phyloP scores from a whole-genome alignment of 2,113 vertebrate genomes.

The Eurystomus gularis region DNA sequence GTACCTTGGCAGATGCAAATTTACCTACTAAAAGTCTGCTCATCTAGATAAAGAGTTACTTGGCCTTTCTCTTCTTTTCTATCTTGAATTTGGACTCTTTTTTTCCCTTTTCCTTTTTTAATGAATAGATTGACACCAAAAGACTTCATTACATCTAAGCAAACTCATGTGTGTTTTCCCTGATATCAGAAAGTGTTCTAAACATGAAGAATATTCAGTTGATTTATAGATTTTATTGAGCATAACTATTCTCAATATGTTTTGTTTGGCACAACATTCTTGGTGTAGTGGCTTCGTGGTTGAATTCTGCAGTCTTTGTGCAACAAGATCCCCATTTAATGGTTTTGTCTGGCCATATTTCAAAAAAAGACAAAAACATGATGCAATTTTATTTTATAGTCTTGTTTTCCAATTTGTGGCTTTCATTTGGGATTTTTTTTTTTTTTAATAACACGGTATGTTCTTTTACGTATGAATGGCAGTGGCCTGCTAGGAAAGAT shows the following conservation, averaged over 20 bases:
- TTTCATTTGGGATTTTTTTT: background rate
- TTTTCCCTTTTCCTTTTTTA: background rate
- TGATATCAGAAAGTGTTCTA: slow-evolving; percentile 63
- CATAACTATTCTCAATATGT: slow-evolving; percentile 68
- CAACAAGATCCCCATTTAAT: slow-evolving; percentile 72
- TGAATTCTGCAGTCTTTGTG: slow-evolving; percentile 71
- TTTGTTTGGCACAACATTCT: slow-evolving; percentile 69
- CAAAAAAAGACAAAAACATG: slow-evolving; percentile 65
- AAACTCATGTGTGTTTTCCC: slow-evolving; percentile 52
- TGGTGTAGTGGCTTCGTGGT: slow-evolving; percentile 53
- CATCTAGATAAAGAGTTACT: background rate
- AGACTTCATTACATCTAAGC: slow-evolving; percentile 30
- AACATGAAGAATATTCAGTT: slow-evolving; percentile 62
- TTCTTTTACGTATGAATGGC: background rate
- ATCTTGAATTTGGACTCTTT: background rate
- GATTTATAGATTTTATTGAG: slow-evolving; percentile 70
- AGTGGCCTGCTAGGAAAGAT: background rate
- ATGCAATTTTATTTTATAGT: slow-evolving; percentile 55
- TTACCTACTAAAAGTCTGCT: background rate
- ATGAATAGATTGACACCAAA: slow-evolving; percentile 2
- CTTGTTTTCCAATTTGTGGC: slow-evolving; percentile 38
- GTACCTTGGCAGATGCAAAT: background rate
- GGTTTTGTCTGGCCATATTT: slow-evolving; percentile 66
- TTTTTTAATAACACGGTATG: background rate
- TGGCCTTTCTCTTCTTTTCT: background rate